Conservation (phyloP, 2,797 vertebrate species). For the Mastacembelus armatus region DNA sequence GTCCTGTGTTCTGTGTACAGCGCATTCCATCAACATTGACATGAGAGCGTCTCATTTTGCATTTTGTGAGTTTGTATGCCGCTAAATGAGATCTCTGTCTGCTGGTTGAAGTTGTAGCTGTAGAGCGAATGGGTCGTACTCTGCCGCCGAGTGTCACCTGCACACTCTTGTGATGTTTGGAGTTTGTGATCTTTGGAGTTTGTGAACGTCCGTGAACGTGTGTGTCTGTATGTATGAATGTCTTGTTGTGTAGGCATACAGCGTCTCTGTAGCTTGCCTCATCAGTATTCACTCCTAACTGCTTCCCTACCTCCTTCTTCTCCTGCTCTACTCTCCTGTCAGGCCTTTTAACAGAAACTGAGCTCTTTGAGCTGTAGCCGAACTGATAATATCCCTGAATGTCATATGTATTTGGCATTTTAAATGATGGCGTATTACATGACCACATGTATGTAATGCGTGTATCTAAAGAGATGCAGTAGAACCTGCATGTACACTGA, state of each 20-base stretch:
- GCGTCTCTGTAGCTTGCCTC: slow-evolving; percentile 69
- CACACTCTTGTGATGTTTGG: slow-evolving; percentile 54
- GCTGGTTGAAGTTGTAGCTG: slow-evolving; percentile 30
- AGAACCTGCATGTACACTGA: not conserved
- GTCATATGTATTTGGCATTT: slow-evolving; percentile 53
- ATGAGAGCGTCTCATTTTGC: slow-evolving; percentile 32
- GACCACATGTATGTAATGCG: slow-evolving; percentile 15
- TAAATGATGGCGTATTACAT: slow-evolving; percentile 27
- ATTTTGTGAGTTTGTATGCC: slow-evolving; percentile 22
- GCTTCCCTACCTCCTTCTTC: slow-evolving; percentile 18
- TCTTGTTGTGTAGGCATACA: slow-evolving; percentile 73
- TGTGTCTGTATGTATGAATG: slow-evolving; percentile 48
- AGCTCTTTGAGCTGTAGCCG: slow-evolving; percentile 49
- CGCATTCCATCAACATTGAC: slow-evolving; percentile 20
- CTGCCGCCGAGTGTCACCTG: slow-evolving; percentile 73
- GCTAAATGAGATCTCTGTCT: slow-evolving; percentile 65
- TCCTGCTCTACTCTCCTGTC: slow-evolving; percentile 58
- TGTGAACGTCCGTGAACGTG: slow-evolving; percentile 56
- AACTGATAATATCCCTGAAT: slow-evolving; percentile 62
- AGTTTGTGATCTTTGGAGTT: slow-evolving; percentile 44
- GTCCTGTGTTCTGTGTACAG: slow-evolving; percentile 8
- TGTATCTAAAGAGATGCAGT: not conserved
- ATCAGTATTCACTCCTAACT: slow-evolving; percentile 73
- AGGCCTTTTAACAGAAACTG: slow-evolving; percentile 55
- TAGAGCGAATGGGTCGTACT: slow-evolving; percentile 48